Evolutionary conservation across 2,113 vertebrate genomes (phyloP).

Genomic region (Prunella fulvescens): DNA sequence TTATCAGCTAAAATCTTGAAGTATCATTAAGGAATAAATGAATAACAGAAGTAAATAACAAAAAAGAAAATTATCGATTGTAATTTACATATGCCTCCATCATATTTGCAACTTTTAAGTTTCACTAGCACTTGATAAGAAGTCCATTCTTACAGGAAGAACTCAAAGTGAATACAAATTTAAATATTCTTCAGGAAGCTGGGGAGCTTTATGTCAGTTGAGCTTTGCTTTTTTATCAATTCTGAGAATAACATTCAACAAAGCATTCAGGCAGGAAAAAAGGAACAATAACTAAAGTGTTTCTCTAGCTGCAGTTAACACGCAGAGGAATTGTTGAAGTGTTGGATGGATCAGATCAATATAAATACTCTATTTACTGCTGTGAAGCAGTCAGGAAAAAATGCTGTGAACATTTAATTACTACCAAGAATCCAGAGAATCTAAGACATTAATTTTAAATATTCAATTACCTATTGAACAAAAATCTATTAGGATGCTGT

Average conservation of each 20-base stretch:
- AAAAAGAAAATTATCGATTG: neutral
- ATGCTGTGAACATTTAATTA: constrained; percentile 24
- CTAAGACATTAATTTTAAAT: constrained; percentile 58
- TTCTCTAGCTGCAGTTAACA: neutral
- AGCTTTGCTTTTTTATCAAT: neutral
- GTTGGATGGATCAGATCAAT: neutral
- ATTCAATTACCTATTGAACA: constrained; percentile 63
- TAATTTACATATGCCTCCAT: neutral
- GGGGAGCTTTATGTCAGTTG: neutral
- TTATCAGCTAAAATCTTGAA: neutral
- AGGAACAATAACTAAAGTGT: neutral
- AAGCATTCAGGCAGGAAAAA: neutral
- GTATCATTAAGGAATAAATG: neutral
- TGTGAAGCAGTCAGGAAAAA: constrained; percentile 4
- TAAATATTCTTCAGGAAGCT: neutral
- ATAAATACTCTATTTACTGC: neutral
- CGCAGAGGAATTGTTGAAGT: neutral
- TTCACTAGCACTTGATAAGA: neutral
- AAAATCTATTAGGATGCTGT: constrained; percentile 57
- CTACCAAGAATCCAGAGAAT: constrained; percentile 42
- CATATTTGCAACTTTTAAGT: neutral
- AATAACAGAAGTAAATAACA: neutral
- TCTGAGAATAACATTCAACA: neutral
- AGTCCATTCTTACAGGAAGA: neutral
- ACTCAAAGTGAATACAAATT: neutral